Evolutionary conservation across 2,797 vertebrate species (phyloP).

Genomic region (Onychomys torridus): DNA sequence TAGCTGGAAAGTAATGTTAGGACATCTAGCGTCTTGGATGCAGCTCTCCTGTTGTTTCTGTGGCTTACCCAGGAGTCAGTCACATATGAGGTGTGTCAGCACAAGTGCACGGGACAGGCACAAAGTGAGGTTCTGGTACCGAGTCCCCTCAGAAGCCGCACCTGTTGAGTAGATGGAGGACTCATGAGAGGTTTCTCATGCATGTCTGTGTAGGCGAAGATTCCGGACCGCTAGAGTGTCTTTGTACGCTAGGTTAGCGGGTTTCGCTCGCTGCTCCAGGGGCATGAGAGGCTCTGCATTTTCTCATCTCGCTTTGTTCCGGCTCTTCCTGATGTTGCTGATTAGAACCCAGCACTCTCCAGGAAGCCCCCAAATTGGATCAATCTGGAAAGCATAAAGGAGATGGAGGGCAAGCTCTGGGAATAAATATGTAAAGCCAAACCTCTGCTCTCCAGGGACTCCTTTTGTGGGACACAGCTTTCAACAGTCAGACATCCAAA

Average conservation of each 20-base stretch:
- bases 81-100: constrained; percentile 29
- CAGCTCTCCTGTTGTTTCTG: background rate
- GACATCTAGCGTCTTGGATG: background rate
- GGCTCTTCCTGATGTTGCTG: constrained; percentile 71
- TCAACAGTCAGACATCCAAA: constrained; percentile 61
- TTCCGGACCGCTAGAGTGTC: constrained; percentile 25
- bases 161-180: constrained; percentile 29
- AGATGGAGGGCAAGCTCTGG: constrained; percentile 67
- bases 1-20: background rate
- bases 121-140: background rate
- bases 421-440: constrained; percentile 76
- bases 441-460: constrained; percentile 64
- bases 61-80: background rate
- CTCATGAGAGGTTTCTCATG: background rate
- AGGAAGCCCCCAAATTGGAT: constrained; percentile 76
- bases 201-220: constrained; percentile 18
- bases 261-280: constrained; percentile 43
- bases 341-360: constrained; percentile 70
- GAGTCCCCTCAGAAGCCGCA: constrained; percentile 22
- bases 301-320: constrained; percentile 65
- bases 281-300: constrained; percentile 25
- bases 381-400: constrained; percentile 70
- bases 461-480: constrained; percentile 69
- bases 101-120: background rate
- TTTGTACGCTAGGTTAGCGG: background rate